Evolutionary conservation across 2,888 invertebrate genomes (phyloP).

Genomic region (Acleris emargana): DNA sequence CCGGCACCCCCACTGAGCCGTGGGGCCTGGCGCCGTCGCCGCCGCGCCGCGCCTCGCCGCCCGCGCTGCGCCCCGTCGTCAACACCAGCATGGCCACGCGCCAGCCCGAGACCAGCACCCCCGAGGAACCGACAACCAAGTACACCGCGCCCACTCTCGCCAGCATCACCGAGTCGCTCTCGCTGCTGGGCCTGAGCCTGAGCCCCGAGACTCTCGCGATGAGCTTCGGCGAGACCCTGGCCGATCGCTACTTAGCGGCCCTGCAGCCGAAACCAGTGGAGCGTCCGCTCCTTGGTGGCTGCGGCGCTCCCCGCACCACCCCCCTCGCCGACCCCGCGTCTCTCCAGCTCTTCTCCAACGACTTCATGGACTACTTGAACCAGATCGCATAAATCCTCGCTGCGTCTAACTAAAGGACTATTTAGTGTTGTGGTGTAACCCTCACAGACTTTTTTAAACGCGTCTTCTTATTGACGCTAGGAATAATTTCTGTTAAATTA

Average conservation of each 20-base stretch:
- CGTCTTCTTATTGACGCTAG: constrained; percentile 60
- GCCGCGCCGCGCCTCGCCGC: constrained; percentile 73
- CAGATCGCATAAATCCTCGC: constrained; percentile 79
- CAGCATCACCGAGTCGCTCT: constrained; percentile 75
- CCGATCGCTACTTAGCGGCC: constrained; percentile 70
- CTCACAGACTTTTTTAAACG: constrained; percentile 43
- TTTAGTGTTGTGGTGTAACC: constrained; percentile 54
- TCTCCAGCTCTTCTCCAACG: constrained; percentile 85
- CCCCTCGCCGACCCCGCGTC: constrained; percentile 61
- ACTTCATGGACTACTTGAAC: constrained; percentile 85
- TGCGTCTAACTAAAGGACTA: constrained; percentile 56
- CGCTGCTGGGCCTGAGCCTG: constrained; percentile 71
- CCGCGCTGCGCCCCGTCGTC: constrained; percentile 75
- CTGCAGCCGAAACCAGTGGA: constrained; percentile 65
- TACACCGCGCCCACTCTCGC: constrained; percentile 63
- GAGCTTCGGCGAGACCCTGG: constrained; percentile 76
- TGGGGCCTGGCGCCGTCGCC: constrained; percentile 72
- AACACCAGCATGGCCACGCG: constrained; percentile 80
- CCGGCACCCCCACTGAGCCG: constrained; percentile 77
- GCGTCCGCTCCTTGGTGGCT: constrained; percentile 49
- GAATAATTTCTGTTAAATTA: constrained; percentile 80
- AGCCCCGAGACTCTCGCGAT: constrained; percentile 75
- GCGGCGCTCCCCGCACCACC: constrained; percentile 58
- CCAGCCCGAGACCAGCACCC: constrained; percentile 51
- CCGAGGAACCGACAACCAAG: constrained; percentile 57